These are phyloP conservation scores for Rambutsinella grinnellia DNA, from an alignment of 2,888 invertebrate genomes.

Conservation along the genomic window DNA sequence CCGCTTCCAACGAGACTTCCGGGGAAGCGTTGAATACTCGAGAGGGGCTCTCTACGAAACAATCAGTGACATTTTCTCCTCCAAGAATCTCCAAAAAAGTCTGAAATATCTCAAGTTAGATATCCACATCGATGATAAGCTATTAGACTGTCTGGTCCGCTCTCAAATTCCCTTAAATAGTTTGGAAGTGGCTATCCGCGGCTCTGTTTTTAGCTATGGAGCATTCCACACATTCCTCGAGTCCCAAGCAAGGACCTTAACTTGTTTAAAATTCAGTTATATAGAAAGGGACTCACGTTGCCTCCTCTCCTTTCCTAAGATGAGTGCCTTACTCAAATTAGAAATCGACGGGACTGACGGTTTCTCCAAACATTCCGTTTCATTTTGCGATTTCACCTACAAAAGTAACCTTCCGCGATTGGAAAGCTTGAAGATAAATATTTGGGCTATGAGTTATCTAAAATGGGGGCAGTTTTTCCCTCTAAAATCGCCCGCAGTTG, in stretches of 20 bases:
- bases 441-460: constrained; percentile 20
- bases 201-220: constrained; percentile 19
- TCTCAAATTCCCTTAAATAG: constrained; percentile 13
- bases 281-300: constrained; percentile 30
- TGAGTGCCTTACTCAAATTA: constrained; percentile 14
- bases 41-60: constrained; percentile 4
- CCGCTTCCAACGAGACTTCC: constrained; percentile 31
- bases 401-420: constrained; percentile 25
- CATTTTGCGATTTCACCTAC: constrained; percentile 32
- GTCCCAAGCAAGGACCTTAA: constrained; percentile 7
- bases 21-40: constrained; percentile 22
- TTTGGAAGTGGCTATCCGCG: constrained; percentile 21
- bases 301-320: constrained; percentile 30
- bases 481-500: neutral
- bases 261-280: constrained; percentile 22
- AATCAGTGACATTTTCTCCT: constrained; percentile 3
- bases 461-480: constrained; percentile 35
- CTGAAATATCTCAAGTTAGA: constrained; percentile 38
- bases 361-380: constrained; percentile 35
- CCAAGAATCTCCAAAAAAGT: constrained; percentile 1
- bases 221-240: constrained; percentile 24
- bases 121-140: constrained; percentile 25
- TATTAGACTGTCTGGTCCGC: constrained; percentile 18
- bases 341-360: constrained; percentile 41
- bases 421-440: constrained; percentile 17